phyloP scores from a whole-genome alignment of 2,888 invertebrate genomes.

The Campopleginae sp. region DNA sequence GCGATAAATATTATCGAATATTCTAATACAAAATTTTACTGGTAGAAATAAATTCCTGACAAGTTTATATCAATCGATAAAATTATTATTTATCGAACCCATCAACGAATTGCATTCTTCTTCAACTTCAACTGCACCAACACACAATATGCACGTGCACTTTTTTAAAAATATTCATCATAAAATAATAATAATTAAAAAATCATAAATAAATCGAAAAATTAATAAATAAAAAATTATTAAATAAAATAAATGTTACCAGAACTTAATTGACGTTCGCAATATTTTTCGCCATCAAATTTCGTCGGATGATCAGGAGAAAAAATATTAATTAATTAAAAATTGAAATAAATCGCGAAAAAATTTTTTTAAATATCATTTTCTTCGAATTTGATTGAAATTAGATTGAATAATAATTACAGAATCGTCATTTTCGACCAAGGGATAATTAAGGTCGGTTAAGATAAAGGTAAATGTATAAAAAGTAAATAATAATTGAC shows the following conservation, averaged over 20 bases:
- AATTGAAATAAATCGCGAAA: neutral
- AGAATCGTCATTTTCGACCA: neutral
- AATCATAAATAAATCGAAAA: no score
- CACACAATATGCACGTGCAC: no score
- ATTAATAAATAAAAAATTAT: no score
- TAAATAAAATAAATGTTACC: no score
- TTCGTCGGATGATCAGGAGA: neutral
- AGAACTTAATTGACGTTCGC: no score
- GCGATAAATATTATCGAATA: neutral
- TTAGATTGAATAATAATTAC: neutral
- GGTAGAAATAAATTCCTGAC: neutral
- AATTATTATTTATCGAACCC: neutral
- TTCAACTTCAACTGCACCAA: neutral
- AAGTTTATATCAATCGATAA: neutral
- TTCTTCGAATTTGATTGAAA: neutral
- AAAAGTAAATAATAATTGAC: neutral
- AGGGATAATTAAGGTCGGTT: neutral
- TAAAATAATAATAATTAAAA: no score
- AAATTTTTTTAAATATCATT: neutral
- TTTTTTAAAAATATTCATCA: no score
- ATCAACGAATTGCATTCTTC: neutral
- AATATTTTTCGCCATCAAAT: neutral
- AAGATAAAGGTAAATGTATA: neutral
- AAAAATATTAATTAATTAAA: neutral
- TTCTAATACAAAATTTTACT: neutral